phyloP scores from a whole-genome alignment of 2,888 invertebrate genomes.

The Anorthoa munda region DNA sequence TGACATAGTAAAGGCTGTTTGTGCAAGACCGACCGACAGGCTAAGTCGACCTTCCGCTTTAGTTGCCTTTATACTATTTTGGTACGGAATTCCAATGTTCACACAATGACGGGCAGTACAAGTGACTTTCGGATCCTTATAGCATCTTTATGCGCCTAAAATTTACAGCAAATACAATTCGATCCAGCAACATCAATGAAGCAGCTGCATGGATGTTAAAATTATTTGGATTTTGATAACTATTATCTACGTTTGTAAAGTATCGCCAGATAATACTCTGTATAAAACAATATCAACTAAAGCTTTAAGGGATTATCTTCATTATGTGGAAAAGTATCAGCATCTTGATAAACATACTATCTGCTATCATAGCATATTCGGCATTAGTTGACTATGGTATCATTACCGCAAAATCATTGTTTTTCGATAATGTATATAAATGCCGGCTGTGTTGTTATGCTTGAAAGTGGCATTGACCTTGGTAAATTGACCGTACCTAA shows the following conservation, averaged over 20 bases:
- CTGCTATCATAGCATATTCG: neutral
- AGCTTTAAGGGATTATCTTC: neutral
- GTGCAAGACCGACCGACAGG: neutral
- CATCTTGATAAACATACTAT: slow-evolving; percentile 3
- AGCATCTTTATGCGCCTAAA: no score
- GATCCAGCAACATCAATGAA: neutral
- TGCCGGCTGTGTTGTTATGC: neutral
- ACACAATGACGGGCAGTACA: no score
- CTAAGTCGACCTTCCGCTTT: neutral
- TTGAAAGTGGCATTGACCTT: neutral
- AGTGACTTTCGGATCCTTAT: no score
- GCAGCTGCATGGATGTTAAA: neutral
- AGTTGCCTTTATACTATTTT: neutral
- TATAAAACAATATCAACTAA: neutral
- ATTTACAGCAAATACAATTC: no score
- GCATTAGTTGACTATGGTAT: neutral
- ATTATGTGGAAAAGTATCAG: slow-evolving; percentile 16
- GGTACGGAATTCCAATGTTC: neutral
- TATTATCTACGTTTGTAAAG: neutral
- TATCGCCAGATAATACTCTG: neutral
- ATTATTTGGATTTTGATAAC: neutral
- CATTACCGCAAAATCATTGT: slow-evolving; percentile 6
- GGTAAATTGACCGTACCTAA: neutral
- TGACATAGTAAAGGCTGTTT: neutral
- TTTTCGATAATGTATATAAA: neutral